Evolutionary conservation across 2,888 invertebrate genomes (phyloP).

Genomic region (Gibbula magus): DNA sequence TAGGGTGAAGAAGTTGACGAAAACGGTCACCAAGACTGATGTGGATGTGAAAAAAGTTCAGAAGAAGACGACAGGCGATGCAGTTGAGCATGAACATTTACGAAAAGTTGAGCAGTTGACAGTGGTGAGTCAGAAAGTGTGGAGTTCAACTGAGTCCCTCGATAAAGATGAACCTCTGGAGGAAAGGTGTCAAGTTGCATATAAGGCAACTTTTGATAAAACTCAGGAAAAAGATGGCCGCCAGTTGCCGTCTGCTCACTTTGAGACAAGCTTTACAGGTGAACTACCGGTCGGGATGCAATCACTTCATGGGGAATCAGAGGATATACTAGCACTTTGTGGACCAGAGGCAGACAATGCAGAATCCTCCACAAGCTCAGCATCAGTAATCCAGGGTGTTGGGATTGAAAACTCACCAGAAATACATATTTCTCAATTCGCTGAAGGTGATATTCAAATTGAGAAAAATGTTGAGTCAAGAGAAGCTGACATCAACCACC

Average conservation of each 20-base stretch:
- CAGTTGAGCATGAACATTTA: constrained; percentile 12
- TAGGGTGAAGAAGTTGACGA: background rate
- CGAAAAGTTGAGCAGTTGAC: constrained; percentile 2
- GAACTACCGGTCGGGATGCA: background rate
- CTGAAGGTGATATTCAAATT: background rate
- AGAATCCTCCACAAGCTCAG: background rate
- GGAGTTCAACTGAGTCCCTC: constrained; percentile 9
- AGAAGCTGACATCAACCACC: background rate
- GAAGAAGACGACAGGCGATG: background rate
- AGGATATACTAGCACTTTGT: background rate
- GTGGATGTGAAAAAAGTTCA: constrained; percentile 18
- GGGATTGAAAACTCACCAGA: background rate
- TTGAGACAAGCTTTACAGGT: background rate
- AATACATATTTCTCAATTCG: background rate
- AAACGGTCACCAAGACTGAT: background rate
- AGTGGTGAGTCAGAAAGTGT: background rate
- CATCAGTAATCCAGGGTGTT: background rate
- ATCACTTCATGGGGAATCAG: background rate
- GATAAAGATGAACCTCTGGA: background rate
- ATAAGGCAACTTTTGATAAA: background rate
- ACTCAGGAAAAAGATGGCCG: constrained; percentile 12
- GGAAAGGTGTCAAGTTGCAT: background rate
- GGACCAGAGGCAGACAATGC: background rate
- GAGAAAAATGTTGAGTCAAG: background rate
- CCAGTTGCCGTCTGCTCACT: constrained; percentile 12